Evolutionary conservation across 1,140 invertebrate genomes (phyloP), one percentile per base, ranked within the genome.

Genomic region (Stratiolaelaps scimitus): DNA sequence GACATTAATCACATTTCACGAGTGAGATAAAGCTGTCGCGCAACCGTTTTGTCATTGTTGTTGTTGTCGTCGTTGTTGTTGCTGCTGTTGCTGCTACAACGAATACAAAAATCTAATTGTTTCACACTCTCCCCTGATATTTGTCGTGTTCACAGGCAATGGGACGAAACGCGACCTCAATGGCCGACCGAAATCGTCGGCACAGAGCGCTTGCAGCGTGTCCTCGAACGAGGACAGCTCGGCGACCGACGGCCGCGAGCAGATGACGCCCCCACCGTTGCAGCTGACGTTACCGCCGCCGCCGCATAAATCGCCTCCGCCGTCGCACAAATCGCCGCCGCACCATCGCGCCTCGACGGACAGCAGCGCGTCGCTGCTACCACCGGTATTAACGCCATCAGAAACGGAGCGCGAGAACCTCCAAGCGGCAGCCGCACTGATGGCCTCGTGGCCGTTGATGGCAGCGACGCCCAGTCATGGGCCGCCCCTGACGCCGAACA

Each of bases 131-230:
- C n/a, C 44, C 44, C 13, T 45, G 44, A 48, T 28, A 65, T 29
- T 26, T 66, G 10, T 10, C 64, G 13, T 66, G 44, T 46, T 64
- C 20, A 23, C 65, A 56, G 40, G 60, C 6, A 67, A 65, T 66
- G 23, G n/a, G 7, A 67, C 53, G 2, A n/a, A 60, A 15, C 17
- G 53, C 20, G 53, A 60, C 13, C 53, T 19, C 15, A 60, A 60
- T 23, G 53, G 53, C 17, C 53, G 53, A 23, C 53, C 53, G 23
- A 60, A 60, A 23, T 60, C 53, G 23, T 60, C 53, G 15, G 53
- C 53, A 23, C 53, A 60, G 23, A 60, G 53, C 53, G 53, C 53
- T 29, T 60, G 53, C 53, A 60, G 53, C 10, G 53, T 60, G 2
- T 60, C 53, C 26, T 60, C 53, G 23, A 60, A 60, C 23, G 53